Conservation (phyloP, 2,113 vertebrate species). For the Boulengeromyrus knoepffleri region DNA sequence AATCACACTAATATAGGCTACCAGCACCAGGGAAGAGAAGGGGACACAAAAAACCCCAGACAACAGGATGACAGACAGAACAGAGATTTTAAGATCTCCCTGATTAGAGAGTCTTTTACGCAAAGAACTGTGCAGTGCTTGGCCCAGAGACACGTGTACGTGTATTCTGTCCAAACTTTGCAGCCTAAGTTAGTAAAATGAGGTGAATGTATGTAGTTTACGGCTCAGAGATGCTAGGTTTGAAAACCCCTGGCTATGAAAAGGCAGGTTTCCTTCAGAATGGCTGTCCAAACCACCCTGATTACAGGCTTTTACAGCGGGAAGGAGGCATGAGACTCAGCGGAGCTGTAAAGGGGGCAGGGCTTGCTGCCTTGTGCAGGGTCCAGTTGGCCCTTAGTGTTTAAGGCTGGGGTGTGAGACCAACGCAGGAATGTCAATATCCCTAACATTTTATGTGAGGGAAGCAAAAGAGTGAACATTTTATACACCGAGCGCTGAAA, state of each 20-base stretch:
- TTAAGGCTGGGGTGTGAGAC: background rate
- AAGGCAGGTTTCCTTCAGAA: background rate
- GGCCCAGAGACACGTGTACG: background rate
- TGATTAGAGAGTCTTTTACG: background rate
- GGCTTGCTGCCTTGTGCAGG: background rate
- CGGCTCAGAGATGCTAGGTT: background rate
- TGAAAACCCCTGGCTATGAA: constrained; percentile 1
- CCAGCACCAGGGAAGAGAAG: background rate
- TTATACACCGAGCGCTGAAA: background rate
- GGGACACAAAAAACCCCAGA: background rate
- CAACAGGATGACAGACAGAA: background rate
- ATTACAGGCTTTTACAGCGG: background rate
- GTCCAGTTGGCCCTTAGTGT: background rate
- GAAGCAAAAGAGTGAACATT: background rate
- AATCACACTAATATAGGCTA: background rate
- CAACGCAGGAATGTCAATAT: background rate
- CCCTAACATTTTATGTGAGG: background rate
- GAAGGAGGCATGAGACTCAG: background rate
- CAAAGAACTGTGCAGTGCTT: background rate
- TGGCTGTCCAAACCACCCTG: background rate
- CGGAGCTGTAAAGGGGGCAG: background rate
- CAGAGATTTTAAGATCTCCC: background rate
- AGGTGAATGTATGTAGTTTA: background rate
- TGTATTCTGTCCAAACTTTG: background rate
- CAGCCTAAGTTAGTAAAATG: background rate